These are phyloP conservation scores for Nycticryphes semicollaris DNA, from an alignment of 2,113 vertebrate species.

Conservation along the genomic window DNA sequence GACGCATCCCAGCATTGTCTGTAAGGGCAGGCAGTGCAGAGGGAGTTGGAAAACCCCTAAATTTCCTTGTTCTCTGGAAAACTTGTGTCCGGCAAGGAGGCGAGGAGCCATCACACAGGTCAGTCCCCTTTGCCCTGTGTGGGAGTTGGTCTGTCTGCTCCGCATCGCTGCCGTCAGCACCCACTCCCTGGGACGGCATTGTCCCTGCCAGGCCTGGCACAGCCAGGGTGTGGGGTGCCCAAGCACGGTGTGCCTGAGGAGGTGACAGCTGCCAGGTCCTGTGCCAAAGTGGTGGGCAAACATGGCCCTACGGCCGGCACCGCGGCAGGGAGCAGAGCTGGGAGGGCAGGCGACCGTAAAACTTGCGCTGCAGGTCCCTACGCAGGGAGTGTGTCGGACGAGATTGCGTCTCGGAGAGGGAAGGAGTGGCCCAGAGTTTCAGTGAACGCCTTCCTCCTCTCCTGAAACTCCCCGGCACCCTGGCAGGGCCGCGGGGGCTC, in stretches of 20 bases:
- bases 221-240: neutral
- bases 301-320: neutral
- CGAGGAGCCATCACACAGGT: neutral
- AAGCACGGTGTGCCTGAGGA: neutral
- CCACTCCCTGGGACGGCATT: neutral
- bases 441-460: conserved; percentile 26
- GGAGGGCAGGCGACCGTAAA: neutral
- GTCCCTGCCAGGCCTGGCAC: neutral
- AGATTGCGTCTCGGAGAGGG: conserved; percentile 44
- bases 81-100: neutral
- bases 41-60: conserved; percentile 25
- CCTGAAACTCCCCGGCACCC: neutral
- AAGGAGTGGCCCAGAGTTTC: conserved; percentile 52
- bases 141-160: neutral
- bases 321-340: neutral
- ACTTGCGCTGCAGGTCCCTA: conserved; percentile 52
- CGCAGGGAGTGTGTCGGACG: conserved; percentile 3
- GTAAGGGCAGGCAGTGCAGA: neutral
- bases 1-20: neutral
- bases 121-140: neutral
- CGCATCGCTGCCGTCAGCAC: neutral
- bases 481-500: neutral
- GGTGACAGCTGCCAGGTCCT: neutral
- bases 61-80: conserved; percentile 16
- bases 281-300: neutral